Evolutionary conservation across 1,140 invertebrate species (phyloP).

Genomic region (Philopotamus ludificatus): DNA sequence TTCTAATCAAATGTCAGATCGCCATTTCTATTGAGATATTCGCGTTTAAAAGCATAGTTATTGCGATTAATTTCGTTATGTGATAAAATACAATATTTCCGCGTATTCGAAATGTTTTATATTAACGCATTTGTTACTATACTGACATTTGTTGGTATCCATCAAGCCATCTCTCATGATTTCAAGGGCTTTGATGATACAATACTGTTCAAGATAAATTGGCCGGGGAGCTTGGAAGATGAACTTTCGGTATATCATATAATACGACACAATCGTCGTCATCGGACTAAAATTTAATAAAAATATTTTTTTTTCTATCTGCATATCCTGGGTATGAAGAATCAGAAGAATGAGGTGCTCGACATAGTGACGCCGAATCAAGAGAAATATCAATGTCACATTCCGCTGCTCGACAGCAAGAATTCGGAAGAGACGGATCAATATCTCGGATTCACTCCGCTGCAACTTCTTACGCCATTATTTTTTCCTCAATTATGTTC

Average conservation of each 20-base stretch:
- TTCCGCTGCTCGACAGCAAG: constrained; percentile 67
- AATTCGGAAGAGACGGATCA: constrained; percentile 58
- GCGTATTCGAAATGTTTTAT: background rate
- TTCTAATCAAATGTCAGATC: too few species aligned
- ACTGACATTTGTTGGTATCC: background rate
- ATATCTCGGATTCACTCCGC: constrained; percentile 70
- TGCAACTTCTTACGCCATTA: constrained; percentile 73
- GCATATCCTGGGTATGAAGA: background rate
- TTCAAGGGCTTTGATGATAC: constrained; percentile 69
- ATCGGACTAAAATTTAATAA: too few species aligned
- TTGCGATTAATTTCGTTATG: background rate
- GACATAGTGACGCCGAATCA: constrained; percentile 65
- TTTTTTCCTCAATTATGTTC: constrained; percentile 78
- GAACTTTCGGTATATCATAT: constrained; percentile 52
- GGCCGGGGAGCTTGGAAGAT: constrained; percentile 63
- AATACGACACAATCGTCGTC: too few species aligned
- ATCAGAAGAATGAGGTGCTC: constrained; percentile 52
- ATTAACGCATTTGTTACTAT: background rate
- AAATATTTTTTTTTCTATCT: too few species aligned
- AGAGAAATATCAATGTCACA: constrained; percentile 72
- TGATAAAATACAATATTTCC: background rate
- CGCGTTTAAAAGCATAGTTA: too few species aligned
- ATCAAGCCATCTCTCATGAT: constrained; percentile 15
- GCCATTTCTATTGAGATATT: too few species aligned
- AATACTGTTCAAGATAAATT: constrained; percentile 77